Conservation (phyloP, 2,113 vertebrate species). For the Apodemus sylvaticus region DNA sequence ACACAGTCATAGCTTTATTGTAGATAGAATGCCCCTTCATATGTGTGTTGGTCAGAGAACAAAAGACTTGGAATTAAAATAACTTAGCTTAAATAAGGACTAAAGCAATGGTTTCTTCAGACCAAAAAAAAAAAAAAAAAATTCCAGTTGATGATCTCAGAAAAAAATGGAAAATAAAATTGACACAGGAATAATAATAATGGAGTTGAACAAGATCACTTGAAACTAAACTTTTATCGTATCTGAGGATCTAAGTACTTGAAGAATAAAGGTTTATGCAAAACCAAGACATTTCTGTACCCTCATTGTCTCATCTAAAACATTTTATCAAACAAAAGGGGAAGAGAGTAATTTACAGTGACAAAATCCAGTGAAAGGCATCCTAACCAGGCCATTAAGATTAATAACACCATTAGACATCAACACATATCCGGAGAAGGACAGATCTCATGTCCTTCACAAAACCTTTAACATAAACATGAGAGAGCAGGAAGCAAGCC, state of each 20-base stretch:
- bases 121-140: neutral
- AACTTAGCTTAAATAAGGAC: neutral
- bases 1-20: neutral
- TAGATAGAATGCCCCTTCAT: neutral
- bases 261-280: neutral
- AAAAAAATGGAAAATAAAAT: slow-evolving; percentile 7
- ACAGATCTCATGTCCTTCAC: neutral
- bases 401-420: neutral
- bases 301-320: neutral
- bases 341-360: neutral
- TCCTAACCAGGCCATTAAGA: neutral
- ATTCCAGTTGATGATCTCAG: slow-evolving; percentile 15
- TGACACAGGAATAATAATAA: neutral
- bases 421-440: neutral
- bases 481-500: neutral
- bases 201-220: neutral
- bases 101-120: neutral
- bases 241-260: neutral
- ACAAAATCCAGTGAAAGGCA: neutral
- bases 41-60: neutral
- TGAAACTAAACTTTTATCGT: neutral
- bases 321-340: neutral
- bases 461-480: neutral
- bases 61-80: neutral
- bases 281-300: neutral